Evolutionary conservation across 2,888 invertebrate species (phyloP).

Genomic region (Lacanobia wlatinum): DNA sequence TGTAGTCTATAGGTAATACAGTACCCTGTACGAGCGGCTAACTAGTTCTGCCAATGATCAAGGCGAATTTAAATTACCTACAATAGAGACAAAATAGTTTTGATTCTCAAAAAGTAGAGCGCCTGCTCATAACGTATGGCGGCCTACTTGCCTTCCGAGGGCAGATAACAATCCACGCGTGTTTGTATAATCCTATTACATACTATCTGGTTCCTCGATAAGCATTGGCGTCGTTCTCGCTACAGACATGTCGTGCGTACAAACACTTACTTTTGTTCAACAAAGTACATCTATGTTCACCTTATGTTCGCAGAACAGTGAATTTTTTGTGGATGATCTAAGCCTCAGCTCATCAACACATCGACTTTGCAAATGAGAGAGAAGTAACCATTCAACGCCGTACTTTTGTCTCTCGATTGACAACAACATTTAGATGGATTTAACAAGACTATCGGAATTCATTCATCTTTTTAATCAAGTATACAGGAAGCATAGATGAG

Average conservation of each 20-base stretch:
- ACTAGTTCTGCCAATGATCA: no score
- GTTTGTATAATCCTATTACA: constrained; percentile 17
- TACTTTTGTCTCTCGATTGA: background rate
- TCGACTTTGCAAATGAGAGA: no score
- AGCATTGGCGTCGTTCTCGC: constrained; percentile 10
- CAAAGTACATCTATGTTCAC: background rate
- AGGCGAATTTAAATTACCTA: no score
- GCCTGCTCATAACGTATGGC: background rate
- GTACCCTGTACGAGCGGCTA: no score
- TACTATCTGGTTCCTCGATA: constrained; percentile 22
- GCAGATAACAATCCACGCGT: constrained; percentile 14
- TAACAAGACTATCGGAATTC: background rate
- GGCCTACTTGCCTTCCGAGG: constrained; percentile 23
- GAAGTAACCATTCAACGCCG: background rate
- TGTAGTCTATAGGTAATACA: no score
- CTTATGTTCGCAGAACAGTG: background rate
- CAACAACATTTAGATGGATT: background rate
- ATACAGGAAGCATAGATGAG: no score
- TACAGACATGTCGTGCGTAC: background rate
- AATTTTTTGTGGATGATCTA: background rate
- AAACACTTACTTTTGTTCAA: background rate
- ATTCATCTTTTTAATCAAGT: background rate
- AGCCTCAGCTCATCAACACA: background rate
- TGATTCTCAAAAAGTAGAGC: background rate
- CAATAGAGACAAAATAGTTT: no score